Base-by-base conservation (phyloP, 2,113 vertebrate species). In the Protobothrops mucrosquamatus region DNA sequence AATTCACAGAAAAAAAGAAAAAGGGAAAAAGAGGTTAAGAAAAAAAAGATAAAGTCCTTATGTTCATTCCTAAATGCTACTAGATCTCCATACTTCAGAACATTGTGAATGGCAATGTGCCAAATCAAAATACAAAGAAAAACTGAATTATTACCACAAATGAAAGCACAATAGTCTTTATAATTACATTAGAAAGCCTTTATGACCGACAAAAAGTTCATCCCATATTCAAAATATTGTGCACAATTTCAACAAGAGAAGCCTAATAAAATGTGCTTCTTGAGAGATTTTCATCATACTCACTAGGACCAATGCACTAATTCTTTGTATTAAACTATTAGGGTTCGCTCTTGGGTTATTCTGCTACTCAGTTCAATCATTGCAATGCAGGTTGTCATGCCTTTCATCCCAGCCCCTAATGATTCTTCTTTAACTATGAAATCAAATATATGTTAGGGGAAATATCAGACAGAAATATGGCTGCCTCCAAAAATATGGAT, bases 371-470 rank as follows among this genome's bases (percentile, higher is more conserved):
- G 23, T 54, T 86, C 90, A 91, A 46, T 91, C 64, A 85, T 91
- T 86, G 85, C 90, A 94, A 87, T 90, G 46, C 64, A 94, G 93
- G 92, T 92, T 91, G 92, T 11, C 89, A 48, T 81, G 85, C 85
- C 90, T 95, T 96, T 92, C 89, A 59, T 81, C 11, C 94, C 34
- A 94, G 93, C 69, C 93, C 91, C 87, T 7, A 18, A 34, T 92
- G 55, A 12, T 64, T 57, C 59, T 54, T 69, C 48, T 54, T 85
- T 6, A 24, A 89, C 61, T 91, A 64, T 87, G 54, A 93, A 92
- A 52, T 88, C 4, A 48, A 90, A 95, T 94, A 46, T 93, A 95
- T 93, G 93, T 94, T 91, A 95, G 87, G 43, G 15, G 59, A 89
- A 92, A 94, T 93, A 94, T 29, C 43, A 64, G 48, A 2, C 48